Conservation (phyloP, 2,113 vertebrate genomes). For the Rhinoptilus africanus region DNA sequence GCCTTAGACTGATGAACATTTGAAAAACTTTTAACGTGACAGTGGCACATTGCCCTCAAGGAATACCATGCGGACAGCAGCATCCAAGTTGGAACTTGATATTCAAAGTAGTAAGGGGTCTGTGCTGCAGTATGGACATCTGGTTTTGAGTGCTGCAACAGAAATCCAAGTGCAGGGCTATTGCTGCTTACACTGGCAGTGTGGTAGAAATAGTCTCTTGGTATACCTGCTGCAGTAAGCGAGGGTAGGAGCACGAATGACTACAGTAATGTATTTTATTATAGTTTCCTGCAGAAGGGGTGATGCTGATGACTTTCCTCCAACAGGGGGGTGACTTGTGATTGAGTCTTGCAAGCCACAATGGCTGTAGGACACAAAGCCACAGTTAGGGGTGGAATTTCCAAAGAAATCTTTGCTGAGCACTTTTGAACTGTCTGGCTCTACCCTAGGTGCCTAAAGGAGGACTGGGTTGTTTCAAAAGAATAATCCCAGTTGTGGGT, state of each 20-base stretch:
- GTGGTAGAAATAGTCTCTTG: background rate
- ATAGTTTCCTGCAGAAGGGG: background rate
- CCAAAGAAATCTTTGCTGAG: background rate
- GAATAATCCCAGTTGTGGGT: background rate
- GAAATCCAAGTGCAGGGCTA: background rate
- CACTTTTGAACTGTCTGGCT: constrained; percentile 28
- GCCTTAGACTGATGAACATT: background rate
- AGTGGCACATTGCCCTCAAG: background rate
- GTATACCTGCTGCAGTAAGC: background rate
- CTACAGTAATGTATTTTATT: background rate
- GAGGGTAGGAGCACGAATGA: background rate
- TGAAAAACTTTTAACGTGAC: background rate
- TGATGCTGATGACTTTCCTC: background rate
- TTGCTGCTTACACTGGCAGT: background rate
- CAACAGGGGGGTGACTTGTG: background rate
- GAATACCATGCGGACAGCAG: background rate
- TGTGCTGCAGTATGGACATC: background rate
- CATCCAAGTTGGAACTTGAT: background rate
- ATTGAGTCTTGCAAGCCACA: background rate
- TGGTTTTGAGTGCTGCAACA: background rate
- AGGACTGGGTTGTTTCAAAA: constrained; percentile 20
- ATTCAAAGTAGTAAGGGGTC: background rate
- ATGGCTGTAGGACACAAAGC: constrained; percentile 13
- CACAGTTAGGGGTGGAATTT: constrained; percentile 1
- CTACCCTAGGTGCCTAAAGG: constrained; percentile 8